phyloP scores from a whole-genome alignment of 1,140 invertebrate genomes.

The Aradophagus sp. region DNA sequence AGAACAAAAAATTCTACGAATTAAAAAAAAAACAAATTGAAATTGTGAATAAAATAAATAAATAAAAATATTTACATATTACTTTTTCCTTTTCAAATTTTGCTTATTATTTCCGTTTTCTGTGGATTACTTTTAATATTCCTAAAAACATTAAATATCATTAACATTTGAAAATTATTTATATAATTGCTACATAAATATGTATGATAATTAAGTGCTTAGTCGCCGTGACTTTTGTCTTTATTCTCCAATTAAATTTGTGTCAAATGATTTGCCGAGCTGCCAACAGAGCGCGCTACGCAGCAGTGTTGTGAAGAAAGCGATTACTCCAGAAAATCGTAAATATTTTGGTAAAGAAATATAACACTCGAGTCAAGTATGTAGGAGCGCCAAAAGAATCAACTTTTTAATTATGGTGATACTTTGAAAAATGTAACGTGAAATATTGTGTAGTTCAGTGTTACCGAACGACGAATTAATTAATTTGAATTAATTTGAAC shows the following conservation, averaged over 20 bases:
- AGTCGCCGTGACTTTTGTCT: too few species aligned
- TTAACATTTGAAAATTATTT: too few species aligned
- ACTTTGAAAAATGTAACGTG: constrained; percentile 17
- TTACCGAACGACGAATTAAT: background rate
- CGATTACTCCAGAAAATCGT: constrained; percentile 25
- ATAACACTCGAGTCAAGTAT: constrained; percentile 1
- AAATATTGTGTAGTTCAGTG: background rate
- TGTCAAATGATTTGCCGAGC: background rate
- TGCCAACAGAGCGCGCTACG: constrained; percentile 4
- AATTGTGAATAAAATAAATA: too few species aligned
- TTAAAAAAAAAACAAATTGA: too few species aligned
- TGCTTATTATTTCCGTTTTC: too few species aligned
- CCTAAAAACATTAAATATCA: too few species aligned
- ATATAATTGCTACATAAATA: too few species aligned
- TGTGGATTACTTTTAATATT: too few species aligned
- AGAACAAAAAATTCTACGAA: too few species aligned
- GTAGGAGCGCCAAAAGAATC: constrained; percentile 25
- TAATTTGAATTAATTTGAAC: background rate
- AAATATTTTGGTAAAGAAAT: constrained; percentile 31
- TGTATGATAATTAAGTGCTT: too few species aligned
- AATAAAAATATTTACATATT: too few species aligned
- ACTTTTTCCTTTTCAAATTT: too few species aligned
- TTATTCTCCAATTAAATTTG: background rate
- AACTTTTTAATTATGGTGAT: constrained; percentile 6
- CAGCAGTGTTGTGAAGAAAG: background rate